Percentiles rank a stretch among this genome's conserved stretches.
Conservation (phyloP, 2,113 vertebrate genomes). For the Dolichallabes microphthalmus region DNA sequence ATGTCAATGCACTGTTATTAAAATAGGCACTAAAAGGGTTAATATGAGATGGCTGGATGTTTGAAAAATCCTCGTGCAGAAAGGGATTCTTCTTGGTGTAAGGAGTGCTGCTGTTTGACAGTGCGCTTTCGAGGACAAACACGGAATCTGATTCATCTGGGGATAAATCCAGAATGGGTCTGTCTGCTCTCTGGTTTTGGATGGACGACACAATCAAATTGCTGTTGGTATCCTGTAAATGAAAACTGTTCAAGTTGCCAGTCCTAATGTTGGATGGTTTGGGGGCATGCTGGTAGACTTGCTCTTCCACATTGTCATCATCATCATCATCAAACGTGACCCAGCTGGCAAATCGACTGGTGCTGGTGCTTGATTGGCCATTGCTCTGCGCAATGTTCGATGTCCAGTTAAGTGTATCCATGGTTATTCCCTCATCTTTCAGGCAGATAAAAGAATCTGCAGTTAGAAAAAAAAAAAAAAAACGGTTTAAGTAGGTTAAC, state of each 20-base stretch:
- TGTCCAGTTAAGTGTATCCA: conserved; percentile 78
- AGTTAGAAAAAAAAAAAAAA: conserved; percentile 38
- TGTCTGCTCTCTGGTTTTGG: conserved; percentile 71
- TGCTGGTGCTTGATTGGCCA: conserved; percentile 66
- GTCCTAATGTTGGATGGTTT: conserved; percentile 65
- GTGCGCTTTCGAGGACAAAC: conserved; percentile 68
- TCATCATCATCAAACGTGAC: conserved; percentile 90
- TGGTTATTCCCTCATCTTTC: conserved; percentile 83
- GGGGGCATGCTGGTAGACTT: conserved; percentile 57
- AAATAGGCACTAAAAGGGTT: conserved; percentile 88
- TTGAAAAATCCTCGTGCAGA: conserved; percentile 76
- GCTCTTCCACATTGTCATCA: conserved; percentile 79
- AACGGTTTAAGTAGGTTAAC: neutral
- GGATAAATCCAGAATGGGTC: conserved; percentile 73
- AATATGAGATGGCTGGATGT: conserved; percentile 84
- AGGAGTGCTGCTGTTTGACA: conserved; percentile 64
- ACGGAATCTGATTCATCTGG: conserved; percentile 75
- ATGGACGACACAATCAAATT: conserved; percentile 63
- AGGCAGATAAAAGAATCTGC: conserved; percentile 77
- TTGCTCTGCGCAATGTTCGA: conserved; percentile 68
- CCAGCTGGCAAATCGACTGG: conserved; percentile 80
- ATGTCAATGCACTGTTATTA: conserved; percentile 68
- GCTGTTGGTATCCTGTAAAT: conserved; percentile 55
- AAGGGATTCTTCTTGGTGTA: conserved; percentile 84
- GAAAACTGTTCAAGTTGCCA: conserved; percentile 48